A percentile compares a stretch with the other conserved stretches of the same genome.
Conservation (phyloP, 2,888 invertebrate genomes). For the Pandemis corylana region DNA sequence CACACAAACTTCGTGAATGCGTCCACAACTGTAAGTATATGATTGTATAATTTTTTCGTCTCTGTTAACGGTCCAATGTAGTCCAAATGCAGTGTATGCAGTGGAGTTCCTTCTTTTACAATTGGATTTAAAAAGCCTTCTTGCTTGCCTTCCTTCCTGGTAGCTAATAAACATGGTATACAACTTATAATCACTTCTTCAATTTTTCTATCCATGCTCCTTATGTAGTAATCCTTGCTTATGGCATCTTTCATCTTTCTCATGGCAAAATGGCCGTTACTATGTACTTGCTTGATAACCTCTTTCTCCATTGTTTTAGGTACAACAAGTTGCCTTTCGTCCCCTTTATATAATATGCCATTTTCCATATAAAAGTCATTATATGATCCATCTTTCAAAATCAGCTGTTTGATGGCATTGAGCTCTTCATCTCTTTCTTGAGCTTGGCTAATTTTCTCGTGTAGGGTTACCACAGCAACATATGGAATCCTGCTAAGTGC, state of each 20-base stretch:
- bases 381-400: no score
- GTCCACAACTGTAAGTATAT: constrained; percentile 7
- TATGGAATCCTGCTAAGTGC: neutral
- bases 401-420: neutral
- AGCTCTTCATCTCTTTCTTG: constrained; percentile 21
- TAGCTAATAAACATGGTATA: constrained; percentile 18
- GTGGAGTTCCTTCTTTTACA: neutral
- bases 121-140: constrained; percentile 10
- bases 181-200: constrained; percentile 3
- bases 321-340: neutral
- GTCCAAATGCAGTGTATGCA: constrained; percentile 10
- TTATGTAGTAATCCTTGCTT: constrained; percentile 14
- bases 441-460: neutral
- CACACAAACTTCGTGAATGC: constrained; percentile 11
- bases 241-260: neutral
- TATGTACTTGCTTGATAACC: constrained; percentile 18
- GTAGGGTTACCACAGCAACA: no score
- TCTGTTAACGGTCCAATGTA: constrained; percentile 13
- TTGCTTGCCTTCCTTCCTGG: constrained; percentile 4
- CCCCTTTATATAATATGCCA: constrained; percentile 6
- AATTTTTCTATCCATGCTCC: neutral
- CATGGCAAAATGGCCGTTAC: no score
- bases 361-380: neutral
- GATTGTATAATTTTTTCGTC: constrained; percentile 13
- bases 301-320: constrained; percentile 5